Conservation (phyloP, 2,888 invertebrate genomes). For the Dyspetes luteomarginatus region DNA sequence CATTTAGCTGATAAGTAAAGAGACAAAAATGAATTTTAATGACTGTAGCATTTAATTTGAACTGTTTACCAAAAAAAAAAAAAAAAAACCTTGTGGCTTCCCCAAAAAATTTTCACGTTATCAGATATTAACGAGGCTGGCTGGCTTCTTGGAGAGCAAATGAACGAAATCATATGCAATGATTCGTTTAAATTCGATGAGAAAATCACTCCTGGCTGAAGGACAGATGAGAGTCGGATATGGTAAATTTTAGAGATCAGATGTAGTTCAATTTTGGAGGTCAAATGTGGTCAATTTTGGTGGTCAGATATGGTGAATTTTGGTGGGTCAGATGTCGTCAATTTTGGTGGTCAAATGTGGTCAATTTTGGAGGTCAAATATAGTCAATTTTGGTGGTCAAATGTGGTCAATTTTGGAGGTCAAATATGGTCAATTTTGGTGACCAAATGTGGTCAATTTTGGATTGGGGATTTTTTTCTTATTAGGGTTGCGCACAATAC, state of each 20-base stretch:
- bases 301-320: too few species aligned
- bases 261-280: too few species aligned
- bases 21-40: neutral
- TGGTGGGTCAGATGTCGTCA: neutral
- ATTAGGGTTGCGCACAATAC: neutral
- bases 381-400: too few species aligned
- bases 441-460: too few species aligned
- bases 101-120: conserved; percentile 6
- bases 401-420: too few species aligned
- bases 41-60: neutral
- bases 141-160: neutral
- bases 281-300: too few species aligned
- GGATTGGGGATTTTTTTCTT: too few species aligned
- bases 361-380: too few species aligned
- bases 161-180: neutral
- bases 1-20: too few species aligned
- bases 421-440: neutral
- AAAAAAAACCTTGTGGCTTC: conserved; percentile 8
- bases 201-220: neutral
- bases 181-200: neutral
- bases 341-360: too few species aligned
- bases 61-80: neutral
- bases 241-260: neutral
- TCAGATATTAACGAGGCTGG: neutral
- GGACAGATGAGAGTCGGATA: neutral